A percentile compares a stretch with the other conserved stretches of the same genome.
Conservation (phyloP, 2,113 vertebrate species). For the Oxygymnocypris stewartii region DNA sequence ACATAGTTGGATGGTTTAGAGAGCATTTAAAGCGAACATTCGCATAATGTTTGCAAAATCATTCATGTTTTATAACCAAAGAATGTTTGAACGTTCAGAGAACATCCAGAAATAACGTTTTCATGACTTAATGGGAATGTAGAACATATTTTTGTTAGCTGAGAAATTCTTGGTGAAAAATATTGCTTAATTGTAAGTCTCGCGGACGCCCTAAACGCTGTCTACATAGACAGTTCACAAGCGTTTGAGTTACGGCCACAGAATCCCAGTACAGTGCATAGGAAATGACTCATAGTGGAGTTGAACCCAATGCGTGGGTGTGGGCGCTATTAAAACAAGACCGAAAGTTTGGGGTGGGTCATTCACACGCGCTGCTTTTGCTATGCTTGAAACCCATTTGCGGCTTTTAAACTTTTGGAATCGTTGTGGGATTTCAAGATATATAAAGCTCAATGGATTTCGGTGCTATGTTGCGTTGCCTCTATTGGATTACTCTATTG, state of each 20-base stretch:
- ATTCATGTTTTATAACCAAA: too few relatives aligned
- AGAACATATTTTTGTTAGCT: neutral
- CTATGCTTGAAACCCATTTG: constrained; percentile 65
- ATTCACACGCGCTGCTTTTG: constrained; percentile 73
- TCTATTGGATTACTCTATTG: constrained; percentile 69
- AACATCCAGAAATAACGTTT: neutral
- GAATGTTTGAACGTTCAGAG: too few relatives aligned
- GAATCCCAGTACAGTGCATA: constrained; percentile 70
- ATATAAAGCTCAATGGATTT: constrained; percentile 66
- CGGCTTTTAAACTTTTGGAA: constrained; percentile 67
- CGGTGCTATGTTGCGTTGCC: constrained; percentile 57
- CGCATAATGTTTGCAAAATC: too few relatives aligned
- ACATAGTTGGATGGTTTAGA: neutral
- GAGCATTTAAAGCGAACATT: neutral
- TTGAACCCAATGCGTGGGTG: constrained; percentile 76
- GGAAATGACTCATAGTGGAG: constrained; percentile 79
- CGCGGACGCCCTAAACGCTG: neutral
- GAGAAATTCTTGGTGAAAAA: neutral
- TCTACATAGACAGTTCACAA: neutral
- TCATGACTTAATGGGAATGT: neutral
- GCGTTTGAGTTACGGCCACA: constrained; percentile 54
- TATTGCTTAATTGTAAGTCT: neutral
- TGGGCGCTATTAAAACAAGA: constrained; percentile 78
- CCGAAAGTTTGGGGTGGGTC: constrained; percentile 74
- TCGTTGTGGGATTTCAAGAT: constrained; percentile 61